Base-by-base conservation (phyloP, 2,797 vertebrate species). In the Allobates femoralis region DNA sequence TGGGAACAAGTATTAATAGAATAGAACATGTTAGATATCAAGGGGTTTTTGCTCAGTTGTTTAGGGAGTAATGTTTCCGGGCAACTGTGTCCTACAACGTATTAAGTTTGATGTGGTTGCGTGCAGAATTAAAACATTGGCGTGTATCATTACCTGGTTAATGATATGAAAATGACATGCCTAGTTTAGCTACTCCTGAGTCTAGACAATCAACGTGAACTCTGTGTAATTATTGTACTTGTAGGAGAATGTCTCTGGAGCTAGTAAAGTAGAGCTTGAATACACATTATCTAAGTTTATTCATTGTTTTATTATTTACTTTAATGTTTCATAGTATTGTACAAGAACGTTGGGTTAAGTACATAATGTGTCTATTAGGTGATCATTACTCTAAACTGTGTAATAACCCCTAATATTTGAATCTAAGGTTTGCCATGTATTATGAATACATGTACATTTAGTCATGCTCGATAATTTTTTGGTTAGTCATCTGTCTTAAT, bases 1-100 rank as follows among this genome's bases (percentile, higher is more conserved):
- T 37, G 21, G 80, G 80, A 82, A 37, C n/a, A 69, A 11, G 21
- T 66, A 71, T 69, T 69, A 82, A 56, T 82, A 53, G 50, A 26
- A 56, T 19, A 51, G 60, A 53, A 67, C 26, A 18, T 66, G 41
- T 21, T 12, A 64, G 21, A 15, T 81, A 81, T 53, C 23, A 26
- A 69, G 79, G 62, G 28, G 19, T 71, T 82, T 56, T 32, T n/a
- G 66, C 23, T 8, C 32, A 69, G 5, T 53, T 69, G 46, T 41
- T 32, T 69, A 67, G 26, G 46, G 62, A 66, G 5, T 23, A 5
- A 56, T 66, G 62, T 56, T 66, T 66, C 50, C 16, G 8, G 37
- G 55, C 32, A 56, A 55, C 62, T 37, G 7, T 55, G 30, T 67
- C 26, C 62, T n/a, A 32, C 64, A 53, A 41, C 28, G 34, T 32